Evolutionary conservation across 1,140 invertebrate genomes (phyloP), one percentile per base, ranked within the genome.

Genomic region (Teleopsis dalmanni): DNA sequence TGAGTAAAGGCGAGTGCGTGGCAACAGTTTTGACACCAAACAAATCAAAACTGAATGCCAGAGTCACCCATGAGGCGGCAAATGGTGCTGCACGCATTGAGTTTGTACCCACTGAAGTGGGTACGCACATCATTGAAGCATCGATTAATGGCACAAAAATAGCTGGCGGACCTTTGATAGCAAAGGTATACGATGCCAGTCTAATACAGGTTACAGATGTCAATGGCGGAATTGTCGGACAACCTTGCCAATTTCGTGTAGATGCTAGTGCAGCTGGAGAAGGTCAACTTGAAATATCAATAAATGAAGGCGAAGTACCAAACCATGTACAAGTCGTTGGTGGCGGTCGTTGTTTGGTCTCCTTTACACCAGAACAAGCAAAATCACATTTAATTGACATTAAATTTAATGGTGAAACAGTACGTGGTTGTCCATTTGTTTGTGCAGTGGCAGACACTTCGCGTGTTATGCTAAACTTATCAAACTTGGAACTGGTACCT

Each of bases 321-420:
- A 98, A 98, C 77, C 91, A 97, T 73, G 94, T 98, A 16, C 90
- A 92, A 72, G 89, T 93, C 36, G 87, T 97, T 6, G 92, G 92
- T 36, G 91, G 91, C 50, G 93, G 93, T 27, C 80, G 91, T 47
- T 97, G 93, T 68, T 78, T 96, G 22, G 92, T 98, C 9, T 95
- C 89, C 40, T 99, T 98, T 73, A 88, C 92, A 11, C 95, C 96
- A 14, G 92, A 96, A 65, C 80, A 85, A 49, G 78, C 87, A 8
- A 92, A 92, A 57, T 81, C 89, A 22, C 95, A 99, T 74, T 80
- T 88, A 54, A 95, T 99, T 57, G 94, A 98, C 73, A 97, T 99
- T 51, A 97, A 94, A 74, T 98, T 99, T 73, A 98, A 98, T 72
- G 91, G 90, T 37, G 89, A 95, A 75, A 90, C 91, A 47, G 91